phyloP scores from a whole-genome alignment of 2,797 vertebrate species.

The Sebastiscus tertius region DNA sequence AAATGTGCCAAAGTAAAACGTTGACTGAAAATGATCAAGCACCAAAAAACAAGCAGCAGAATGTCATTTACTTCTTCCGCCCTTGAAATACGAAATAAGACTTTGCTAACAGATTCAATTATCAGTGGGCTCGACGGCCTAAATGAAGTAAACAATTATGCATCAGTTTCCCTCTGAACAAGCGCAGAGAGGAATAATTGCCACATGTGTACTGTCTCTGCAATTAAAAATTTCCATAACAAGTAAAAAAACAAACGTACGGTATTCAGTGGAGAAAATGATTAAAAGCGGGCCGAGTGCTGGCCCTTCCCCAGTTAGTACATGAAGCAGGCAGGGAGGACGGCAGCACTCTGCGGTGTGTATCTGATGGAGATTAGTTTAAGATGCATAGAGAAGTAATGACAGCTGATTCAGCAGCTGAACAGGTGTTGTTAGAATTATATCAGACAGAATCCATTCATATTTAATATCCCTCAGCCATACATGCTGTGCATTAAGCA shows the following conservation, averaged over 20 bases:
- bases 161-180: constrained; percentile 7
- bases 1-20: constrained; percentile 17
- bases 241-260: not conserved
- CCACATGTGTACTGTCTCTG: not conserved
- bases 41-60: not conserved
- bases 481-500: constrained; percentile 5
- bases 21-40: not conserved
- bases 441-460: constrained; percentile 44
- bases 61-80: not conserved
- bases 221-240: constrained; percentile 4
- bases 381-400: constrained; percentile 19
- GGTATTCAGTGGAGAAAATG: not conserved
- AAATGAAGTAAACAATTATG: constrained; percentile 31
- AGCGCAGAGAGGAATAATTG: constrained; percentile 8
- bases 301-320: not conserved
- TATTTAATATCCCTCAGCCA: constrained; percentile 4
- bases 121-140: not conserved
- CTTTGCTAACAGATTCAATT: constrained; percentile 18
- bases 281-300: constrained; percentile 7
- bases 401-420: constrained; percentile 41
- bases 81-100: constrained; percentile 1
- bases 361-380: constrained; percentile 16
- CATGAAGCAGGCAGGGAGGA: not conserved
- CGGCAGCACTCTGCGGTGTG: not conserved
- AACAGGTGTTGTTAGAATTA: constrained; percentile 42